Evolutionary conservation across 1,140 invertebrate species (phyloP).

Genomic region (Drosophila watanabei): DNA sequence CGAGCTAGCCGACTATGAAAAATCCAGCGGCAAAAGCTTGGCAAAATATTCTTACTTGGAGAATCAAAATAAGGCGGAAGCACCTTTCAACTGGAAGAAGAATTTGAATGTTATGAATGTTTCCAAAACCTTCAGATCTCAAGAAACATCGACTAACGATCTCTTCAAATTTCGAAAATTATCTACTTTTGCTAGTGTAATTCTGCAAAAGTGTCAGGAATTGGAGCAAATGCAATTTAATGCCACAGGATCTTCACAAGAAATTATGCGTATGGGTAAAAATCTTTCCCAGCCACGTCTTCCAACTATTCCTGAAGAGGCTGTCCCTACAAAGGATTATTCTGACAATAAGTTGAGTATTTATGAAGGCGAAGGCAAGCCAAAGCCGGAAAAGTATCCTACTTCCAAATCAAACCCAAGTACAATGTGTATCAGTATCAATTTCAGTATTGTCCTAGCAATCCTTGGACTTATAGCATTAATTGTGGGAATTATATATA

Average conservation of each 20-base stretch:
- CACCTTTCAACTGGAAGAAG: neutral
- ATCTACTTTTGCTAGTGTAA: neutral
- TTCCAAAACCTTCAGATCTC: neutral
- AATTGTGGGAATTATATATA: neutral
- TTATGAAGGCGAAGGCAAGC: neutral
- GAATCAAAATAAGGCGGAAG: neutral
- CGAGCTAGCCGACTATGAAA: too few relatives aligned
- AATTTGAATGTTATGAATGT: neutral
- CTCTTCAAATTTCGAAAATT: neutral
- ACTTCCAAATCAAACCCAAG: neutral
- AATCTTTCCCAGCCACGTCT: neutral
- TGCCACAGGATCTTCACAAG: neutral
- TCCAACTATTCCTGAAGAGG: neutral
- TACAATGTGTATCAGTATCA: neutral
- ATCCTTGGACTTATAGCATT: neutral
- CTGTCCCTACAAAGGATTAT: too few relatives aligned
- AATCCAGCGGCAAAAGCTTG: neutral
- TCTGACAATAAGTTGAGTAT: neutral
- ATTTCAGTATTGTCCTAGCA: neutral
- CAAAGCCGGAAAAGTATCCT: neutral
- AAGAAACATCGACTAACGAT: neutral
- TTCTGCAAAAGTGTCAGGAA: neutral
- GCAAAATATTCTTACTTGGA: neutral
- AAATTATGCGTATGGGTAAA: neutral
- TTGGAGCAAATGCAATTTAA: neutral